Percentiles rank a stretch among this genome's conserved stretches.
Conservation (phyloP, 2,113 vertebrate genomes). For the Coreoperca whiteheadi region DNA sequence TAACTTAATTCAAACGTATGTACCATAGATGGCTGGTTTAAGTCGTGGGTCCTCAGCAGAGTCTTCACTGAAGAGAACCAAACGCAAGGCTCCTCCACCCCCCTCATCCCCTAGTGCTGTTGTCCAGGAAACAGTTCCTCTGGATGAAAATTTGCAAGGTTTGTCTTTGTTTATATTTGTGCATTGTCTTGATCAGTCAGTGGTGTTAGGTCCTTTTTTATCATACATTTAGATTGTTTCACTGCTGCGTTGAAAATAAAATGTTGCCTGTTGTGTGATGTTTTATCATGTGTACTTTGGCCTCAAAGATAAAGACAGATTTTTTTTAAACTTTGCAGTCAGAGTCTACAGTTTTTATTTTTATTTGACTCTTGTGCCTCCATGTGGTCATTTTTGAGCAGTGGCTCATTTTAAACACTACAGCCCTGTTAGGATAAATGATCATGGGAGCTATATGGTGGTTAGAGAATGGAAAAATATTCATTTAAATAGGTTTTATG, state of each 20-base stretch:
- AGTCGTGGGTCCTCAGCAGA: conserved; percentile 79
- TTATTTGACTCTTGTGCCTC: conserved; percentile 65
- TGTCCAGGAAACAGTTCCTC: conserved; percentile 70
- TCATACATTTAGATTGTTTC: not conserved
- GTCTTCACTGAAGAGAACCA: conserved; percentile 91
- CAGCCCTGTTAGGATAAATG: not conserved
- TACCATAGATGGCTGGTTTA: conserved; percentile 58
- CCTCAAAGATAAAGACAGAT: conserved; percentile 32
- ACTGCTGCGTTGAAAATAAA: not conserved
- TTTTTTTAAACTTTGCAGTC: not conserved
- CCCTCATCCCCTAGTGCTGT: conserved; percentile 81
- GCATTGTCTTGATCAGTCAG: not conserved
- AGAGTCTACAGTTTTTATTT: not conserved
- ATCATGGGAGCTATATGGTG: not conserved
- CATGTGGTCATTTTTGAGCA: conserved; percentile 72
- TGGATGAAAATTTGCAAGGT: conserved; percentile 74
- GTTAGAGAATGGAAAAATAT: not conserved
- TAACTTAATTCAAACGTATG: conserved; percentile 25
- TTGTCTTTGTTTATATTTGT: conserved; percentile 37
- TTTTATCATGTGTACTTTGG: conserved; percentile 42
- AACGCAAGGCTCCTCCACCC: conserved; percentile 93
- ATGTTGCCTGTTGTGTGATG: conserved; percentile 5
- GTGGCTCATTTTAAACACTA: not conserved
- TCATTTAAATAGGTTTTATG: not conserved
- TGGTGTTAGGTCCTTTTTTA: not conserved